phyloP scores from a whole-genome alignment of 2,797 vertebrate species.

The Halcyon leucocephala region DNA sequence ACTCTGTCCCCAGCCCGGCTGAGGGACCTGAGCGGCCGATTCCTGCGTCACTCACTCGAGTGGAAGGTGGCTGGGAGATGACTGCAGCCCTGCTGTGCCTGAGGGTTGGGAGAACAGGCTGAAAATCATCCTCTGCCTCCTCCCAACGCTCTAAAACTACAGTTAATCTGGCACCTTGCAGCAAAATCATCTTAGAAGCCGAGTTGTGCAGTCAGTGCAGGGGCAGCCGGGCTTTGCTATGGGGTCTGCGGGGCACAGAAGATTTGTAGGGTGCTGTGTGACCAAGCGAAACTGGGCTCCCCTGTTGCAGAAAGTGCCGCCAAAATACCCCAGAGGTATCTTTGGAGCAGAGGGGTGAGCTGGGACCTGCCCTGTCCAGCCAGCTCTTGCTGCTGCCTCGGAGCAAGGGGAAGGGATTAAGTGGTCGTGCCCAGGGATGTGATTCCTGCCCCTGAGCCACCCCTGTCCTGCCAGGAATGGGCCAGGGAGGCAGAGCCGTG shows the following conservation, averaged over 20 bases:
- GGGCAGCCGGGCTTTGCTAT: background rate
- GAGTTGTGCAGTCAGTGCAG: no score
- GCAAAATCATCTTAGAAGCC: background rate
- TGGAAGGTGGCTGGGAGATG: background rate
- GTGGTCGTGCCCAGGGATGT: background rate
- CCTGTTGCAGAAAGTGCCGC: background rate
- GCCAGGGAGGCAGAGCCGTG: background rate
- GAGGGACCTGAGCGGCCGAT: background rate
- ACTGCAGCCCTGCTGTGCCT: background rate
- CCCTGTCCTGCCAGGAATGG: background rate
- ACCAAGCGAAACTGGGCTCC: rapidly evolving
- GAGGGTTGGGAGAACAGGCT: background rate
- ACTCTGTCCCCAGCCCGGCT: rapidly evolving
- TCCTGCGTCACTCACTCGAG: background rate
- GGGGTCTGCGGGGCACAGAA: background rate
- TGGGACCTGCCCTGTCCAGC: background rate
- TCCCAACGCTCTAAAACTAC: background rate
- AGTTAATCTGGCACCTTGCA: background rate
- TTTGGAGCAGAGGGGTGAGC: background rate
- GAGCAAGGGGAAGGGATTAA: background rate
- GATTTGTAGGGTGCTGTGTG: background rate
- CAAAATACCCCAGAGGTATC: no score
- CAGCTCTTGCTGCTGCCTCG: background rate
- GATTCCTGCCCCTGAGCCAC: background rate
- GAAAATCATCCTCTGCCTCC: background rate